Evolutionary conservation across 2,797 vertebrate species (phyloP), one percentile per base, ranked within the genome.

Genomic region (Acipenser transmontanus): DNA sequence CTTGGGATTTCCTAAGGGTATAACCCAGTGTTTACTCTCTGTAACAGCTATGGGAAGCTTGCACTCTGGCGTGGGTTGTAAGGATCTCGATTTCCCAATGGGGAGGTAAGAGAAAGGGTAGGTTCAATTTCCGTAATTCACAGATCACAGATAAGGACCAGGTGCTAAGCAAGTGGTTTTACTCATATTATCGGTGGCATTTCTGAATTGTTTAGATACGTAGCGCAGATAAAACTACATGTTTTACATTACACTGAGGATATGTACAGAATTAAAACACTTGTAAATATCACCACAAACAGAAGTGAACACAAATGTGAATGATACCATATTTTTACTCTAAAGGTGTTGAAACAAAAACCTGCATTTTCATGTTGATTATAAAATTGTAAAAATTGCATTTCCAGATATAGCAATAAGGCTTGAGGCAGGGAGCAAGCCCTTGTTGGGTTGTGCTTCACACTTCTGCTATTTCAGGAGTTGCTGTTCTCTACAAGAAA

Each of bases 11-110:
- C 49, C 50, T 52, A 47, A 4, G 13, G 49, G 56, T 64, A 17
- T 48, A 10, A n/a, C n/a, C 6, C 11, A 59, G 66, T 65, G 64
- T 72, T 76, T 73, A 66, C 73, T 72, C 74, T 49, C 68, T 61
- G 67, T 68, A 74, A 69, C 66, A 49, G 54, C 14, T 9, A 57
- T 66, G 65, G 65, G 65, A 59, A 66, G 50, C 56, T 57, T 14
- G 47, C 14, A 14, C 56, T n/a, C 50, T 59, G 59, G 50, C 50
- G 64, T 66, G 54, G 47, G 52, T 49, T 66, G 64, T 56, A 8
- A 48, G 64, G 52, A 9, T 62, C 63, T 67, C 62, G 59, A 67
- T 67, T 67, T 62, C 66, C 59, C 59, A 9, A 6, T 49, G 50
- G 59, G 47, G 62, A 13, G 64, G 59, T 47, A 50, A 48, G 20